These are phyloP conservation scores for Calonectris borealis DNA, from an alignment of 2,113 vertebrate species.

Conservation along the genomic window DNA sequence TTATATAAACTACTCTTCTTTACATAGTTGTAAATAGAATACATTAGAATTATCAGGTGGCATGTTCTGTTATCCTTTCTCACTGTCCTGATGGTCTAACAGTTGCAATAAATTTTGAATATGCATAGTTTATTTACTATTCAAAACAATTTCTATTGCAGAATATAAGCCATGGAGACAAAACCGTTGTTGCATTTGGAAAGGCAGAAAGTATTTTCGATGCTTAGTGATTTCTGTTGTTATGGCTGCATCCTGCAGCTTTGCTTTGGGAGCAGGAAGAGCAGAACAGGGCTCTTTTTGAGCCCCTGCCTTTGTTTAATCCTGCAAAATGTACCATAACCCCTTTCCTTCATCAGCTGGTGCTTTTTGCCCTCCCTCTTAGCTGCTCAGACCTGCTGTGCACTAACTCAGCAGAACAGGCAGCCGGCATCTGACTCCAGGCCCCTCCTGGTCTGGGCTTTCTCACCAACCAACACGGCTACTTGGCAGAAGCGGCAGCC, in stretches of 20 bases:
- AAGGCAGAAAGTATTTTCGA: not conserved
- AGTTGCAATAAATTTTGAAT: not conserved
- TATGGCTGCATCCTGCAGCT: not conserved
- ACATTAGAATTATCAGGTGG: slow-evolving; percentile 54
- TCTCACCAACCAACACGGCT: not conserved
- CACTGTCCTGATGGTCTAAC: not conserved
- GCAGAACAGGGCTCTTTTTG: not conserved
- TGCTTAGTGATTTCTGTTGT: not conserved
- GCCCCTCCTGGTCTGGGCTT: not conserved
- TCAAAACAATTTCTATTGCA: not conserved
- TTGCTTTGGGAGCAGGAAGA: not conserved
- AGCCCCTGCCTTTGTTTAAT: not conserved
- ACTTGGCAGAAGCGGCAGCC: not conserved
- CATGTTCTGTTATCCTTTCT: slow-evolving; percentile 38
- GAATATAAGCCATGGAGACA: not conserved
- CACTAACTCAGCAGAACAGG: not conserved
- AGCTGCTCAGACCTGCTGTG: not conserved
- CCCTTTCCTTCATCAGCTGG: not conserved
- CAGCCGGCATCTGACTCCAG: not conserved
- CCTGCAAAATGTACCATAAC: not conserved
- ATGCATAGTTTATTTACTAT: not conserved
- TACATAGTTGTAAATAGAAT: slow-evolving; percentile 42
- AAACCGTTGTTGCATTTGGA: not conserved
- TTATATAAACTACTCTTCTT: slow-evolving; percentile 55
- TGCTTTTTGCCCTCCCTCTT: not conserved